Evolutionary conservation across 2,888 invertebrate genomes (phyloP), one percentile per base, ranked within the genome.

Genomic region (Dinocampus coccinellae): DNA sequence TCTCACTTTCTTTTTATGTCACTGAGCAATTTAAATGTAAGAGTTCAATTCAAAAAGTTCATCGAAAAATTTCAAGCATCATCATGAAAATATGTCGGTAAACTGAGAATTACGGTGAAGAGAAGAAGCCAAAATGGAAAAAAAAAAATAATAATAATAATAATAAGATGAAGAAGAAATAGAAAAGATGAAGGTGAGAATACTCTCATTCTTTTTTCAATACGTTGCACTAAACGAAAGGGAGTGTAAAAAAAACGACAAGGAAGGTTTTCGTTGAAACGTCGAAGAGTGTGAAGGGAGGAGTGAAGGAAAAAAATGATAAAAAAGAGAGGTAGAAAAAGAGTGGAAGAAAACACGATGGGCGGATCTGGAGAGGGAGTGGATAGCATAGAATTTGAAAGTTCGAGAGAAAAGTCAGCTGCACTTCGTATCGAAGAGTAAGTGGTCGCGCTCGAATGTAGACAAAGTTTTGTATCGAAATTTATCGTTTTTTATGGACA

Each of bases 381-480:
- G n/a, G n/a, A n/a, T n/a, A 55, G 34, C 26, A 26, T 36, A 26
- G 33, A 26, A 42, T 67, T 67, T 58, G 11, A 58, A 42, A 67
- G 24, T 42, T 58, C 29, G 20, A 33, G 22, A 33, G 67, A 20
- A 68, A 68, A 68, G 68, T 68, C 68, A 47, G 20, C 52, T 61
- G 68, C 53, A 61, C 70, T 71, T 61, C 62, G 75, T 70, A 75
- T 74, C 60, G 62, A 16, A 70, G 67, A 76, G 74, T 76, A 75
- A 76, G 74, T 75, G 73, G 70, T 76, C 62, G 57, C 47, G 58
- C 74, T 73, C 69, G 70, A 73, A 55, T 72, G 72, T 57, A 67
- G 69, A 47, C 68, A 72, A 76, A 75, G 69, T 76, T 76, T 75
- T 74, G 64, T 69, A 74, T 65, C 64, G 74, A 74, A 63, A 76